Evolutionary conservation across 2,797 vertebrate genomes (phyloP).

Genomic region (Halcyon smyrnensis): DNA sequence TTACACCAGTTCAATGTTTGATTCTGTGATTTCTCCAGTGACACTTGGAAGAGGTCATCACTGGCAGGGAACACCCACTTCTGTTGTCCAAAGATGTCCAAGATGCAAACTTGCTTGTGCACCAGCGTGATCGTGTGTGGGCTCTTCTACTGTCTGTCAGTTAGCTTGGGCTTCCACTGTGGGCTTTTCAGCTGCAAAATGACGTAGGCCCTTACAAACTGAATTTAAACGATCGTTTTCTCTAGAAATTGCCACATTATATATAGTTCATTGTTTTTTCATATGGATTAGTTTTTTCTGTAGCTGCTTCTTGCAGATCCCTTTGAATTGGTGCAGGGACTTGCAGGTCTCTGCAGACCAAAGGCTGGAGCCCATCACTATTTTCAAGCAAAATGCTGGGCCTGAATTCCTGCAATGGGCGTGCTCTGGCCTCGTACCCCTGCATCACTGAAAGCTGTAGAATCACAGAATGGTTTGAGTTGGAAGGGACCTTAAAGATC

Average conservation of each 20-base stretch:
- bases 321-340: not conserved
- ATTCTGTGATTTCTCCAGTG: not conserved
- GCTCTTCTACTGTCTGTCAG: not conserved
- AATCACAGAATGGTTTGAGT: no score
- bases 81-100: no score
- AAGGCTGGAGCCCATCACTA: not conserved
- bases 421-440: not conserved
- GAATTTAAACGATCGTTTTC: not conserved
- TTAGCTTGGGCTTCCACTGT: not conserved
- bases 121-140: not conserved
- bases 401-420: not conserved
- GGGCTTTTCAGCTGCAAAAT: not conserved
- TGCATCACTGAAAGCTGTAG: no score
- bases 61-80: not conserved
- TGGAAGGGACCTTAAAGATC: no score
- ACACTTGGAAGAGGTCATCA: not conserved
- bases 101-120: not conserved
- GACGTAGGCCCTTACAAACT: not conserved
- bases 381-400: not conserved
- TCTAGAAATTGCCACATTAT: not conserved
- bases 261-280: not conserved
- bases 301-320: not conserved
- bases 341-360: not conserved
- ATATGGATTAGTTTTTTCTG: not conserved
- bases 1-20: not conserved